Conservation (phyloP, 2,797 vertebrate species). For the Sphaeramia orbicularis region DNA sequence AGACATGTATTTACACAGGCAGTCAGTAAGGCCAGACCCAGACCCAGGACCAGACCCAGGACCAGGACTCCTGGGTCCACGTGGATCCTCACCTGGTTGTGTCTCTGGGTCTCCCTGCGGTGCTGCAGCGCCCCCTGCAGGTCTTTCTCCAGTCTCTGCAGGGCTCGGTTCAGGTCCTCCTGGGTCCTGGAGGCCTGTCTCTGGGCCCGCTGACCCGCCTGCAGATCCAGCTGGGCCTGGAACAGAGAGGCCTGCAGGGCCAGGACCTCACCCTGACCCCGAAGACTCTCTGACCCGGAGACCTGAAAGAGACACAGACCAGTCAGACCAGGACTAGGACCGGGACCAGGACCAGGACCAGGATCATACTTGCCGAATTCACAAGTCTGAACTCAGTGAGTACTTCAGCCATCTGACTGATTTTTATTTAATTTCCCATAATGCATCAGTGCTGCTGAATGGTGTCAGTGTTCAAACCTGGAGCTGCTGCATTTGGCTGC, state of each 20-base stretch:
- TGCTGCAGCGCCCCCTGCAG: slow-evolving; percentile 86
- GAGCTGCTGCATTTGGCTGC: slow-evolving; percentile 85
- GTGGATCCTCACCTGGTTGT: slow-evolving; percentile 86
- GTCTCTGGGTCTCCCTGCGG: slow-evolving; percentile 86
- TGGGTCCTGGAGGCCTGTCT: slow-evolving; percentile 83
- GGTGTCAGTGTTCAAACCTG: slow-evolving; percentile 76
- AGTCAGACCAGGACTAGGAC: no score
- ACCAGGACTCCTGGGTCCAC: background rate
- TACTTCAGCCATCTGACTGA: no score
- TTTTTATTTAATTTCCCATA: no score
- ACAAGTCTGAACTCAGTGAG: no score
- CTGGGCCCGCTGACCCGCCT: slow-evolving; percentile 84
- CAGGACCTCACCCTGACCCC: slow-evolving; percentile 85
- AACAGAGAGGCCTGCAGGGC: slow-evolving; percentile 90
- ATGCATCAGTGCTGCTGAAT: background rate
- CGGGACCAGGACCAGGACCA: no score
- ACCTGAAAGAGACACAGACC: slow-evolving; percentile 65
- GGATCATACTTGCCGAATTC: no score
- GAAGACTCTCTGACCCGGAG: slow-evolving; percentile 69
- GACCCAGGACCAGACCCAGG: no score
- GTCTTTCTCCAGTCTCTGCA: slow-evolving; percentile 84
- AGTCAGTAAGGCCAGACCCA: no score
- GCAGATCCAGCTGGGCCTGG: slow-evolving; percentile 91
- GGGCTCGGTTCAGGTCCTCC: slow-evolving; percentile 80
- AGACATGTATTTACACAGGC: background rate